Evolutionary conservation across 2,113 vertebrate species (phyloP).

Genomic region (Raja brachyura): DNA sequence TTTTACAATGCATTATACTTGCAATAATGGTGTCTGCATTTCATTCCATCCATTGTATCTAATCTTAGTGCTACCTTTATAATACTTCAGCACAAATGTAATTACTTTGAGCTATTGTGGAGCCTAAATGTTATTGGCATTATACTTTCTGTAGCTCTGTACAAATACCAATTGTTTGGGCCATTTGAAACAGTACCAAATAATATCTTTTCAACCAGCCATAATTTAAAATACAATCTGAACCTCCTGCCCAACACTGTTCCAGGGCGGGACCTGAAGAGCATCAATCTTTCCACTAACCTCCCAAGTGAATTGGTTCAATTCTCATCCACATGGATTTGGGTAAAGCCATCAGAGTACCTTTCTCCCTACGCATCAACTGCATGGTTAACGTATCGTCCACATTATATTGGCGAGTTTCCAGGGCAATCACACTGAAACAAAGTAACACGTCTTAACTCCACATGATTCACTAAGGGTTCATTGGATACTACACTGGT

Average conservation of each 20-base stretch:
- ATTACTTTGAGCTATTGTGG: neutral
- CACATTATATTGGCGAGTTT: slow-evolving; percentile 78
- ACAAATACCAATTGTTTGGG: neutral
- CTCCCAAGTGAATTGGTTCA: slow-evolving; percentile 80
- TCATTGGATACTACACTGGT: neutral
- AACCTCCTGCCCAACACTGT: neutral
- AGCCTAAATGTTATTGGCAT: neutral
- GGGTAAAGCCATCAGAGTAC: slow-evolving; percentile 82
- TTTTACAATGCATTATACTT: neutral
- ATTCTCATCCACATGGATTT: slow-evolving; percentile 87
- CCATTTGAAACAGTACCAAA: neutral
- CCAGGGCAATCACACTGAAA: slow-evolving; percentile 86
- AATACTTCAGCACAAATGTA: neutral
- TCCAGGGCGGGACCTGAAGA: neutral
- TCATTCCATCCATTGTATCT: neutral
- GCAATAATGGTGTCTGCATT: neutral
- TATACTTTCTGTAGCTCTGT: neutral
- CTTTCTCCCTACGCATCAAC: slow-evolving; percentile 90
- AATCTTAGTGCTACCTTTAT: neutral
- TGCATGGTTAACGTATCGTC: slow-evolving; percentile 90
- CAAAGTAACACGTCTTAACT: neutral
- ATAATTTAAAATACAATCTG: neutral
- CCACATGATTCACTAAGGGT: neutral
- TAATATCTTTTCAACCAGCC: neutral
- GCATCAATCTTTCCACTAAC: slow-evolving; percentile 51